phyloP scores from a whole-genome alignment of 2,888 invertebrate species.

The Agriopis aurantiaria region DNA sequence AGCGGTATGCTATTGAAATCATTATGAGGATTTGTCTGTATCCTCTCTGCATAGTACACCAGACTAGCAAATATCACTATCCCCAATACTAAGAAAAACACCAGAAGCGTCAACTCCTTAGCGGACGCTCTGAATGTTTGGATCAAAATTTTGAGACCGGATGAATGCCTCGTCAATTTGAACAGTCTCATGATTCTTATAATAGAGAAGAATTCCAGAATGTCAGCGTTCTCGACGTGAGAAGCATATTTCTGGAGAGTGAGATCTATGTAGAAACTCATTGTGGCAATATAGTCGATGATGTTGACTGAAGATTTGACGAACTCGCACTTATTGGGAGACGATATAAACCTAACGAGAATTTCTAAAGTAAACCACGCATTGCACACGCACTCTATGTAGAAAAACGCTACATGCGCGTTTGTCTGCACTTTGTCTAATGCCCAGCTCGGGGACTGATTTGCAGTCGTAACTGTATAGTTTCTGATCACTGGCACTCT shows the following conservation, averaged over 20 bases:
- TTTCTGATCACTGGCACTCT: slow-evolving; percentile 95
- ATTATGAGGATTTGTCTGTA: slow-evolving; percentile 97
- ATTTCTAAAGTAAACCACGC: slow-evolving; percentile 99
- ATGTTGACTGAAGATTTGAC: slow-evolving; percentile 98
- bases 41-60: slow-evolving; percentile 99
- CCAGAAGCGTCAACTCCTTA: slow-evolving; percentile 97
- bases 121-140: slow-evolving; percentile 99
- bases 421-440: slow-evolving; percentile 97
- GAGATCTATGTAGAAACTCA: slow-evolving; percentile 99
- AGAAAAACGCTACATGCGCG: slow-evolving; percentile 98
- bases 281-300: slow-evolving; percentile 99
- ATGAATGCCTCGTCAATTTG: slow-evolving; percentile 98
- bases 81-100: slow-evolving; percentile 98
- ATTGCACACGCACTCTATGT: slow-evolving; percentile 99
- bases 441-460: slow-evolving; percentile 92
- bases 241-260: slow-evolving; percentile 95
- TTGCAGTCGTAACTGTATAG: slow-evolving; percentile 91
- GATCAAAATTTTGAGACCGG: slow-evolving; percentile 98
- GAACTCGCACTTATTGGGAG: slow-evolving; percentile 97
- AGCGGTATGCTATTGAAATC: slow-evolving; percentile 99
- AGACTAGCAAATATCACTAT: slow-evolving; percentile 99
- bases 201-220: slow-evolving; percentile 98
- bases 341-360: slow-evolving; percentile 95
- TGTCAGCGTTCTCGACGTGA: slow-evolving; percentile 97
- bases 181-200: slow-evolving; percentile 99